Conservation (phyloP, 2,113 vertebrate genomes). For the Rhombomys opimus region DNA sequence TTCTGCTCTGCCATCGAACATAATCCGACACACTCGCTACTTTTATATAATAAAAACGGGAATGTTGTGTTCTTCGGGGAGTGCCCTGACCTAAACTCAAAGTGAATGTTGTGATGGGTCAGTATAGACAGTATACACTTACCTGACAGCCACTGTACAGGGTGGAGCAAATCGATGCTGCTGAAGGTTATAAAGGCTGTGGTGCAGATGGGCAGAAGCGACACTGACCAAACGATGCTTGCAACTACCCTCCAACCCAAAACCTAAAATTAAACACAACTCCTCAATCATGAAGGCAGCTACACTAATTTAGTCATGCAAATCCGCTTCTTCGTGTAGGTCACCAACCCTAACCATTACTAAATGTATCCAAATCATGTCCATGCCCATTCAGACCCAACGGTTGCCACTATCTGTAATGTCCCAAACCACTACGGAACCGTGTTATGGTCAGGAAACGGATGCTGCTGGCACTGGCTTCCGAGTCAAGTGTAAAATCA, state of each 20-base stretch:
- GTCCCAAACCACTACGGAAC: constrained; percentile 18
- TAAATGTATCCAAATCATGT: neutral
- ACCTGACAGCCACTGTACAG: constrained; percentile 93
- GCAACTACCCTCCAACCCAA: constrained; percentile 93
- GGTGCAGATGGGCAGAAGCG: constrained; percentile 91
- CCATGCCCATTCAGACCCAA: neutral
- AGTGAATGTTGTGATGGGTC: neutral
- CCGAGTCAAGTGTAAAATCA: neutral
- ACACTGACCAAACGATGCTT: constrained; percentile 92
- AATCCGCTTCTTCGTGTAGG: constrained; percentile 54
- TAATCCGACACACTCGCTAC: neutral
- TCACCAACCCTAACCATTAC: neutral
- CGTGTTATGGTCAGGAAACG: neutral
- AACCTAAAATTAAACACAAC: constrained; percentile 87
- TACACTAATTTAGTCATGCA: constrained; percentile 67
- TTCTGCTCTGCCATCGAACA: neutral
- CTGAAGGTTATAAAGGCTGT: constrained; percentile 90
- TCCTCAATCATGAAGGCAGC: constrained; percentile 59
- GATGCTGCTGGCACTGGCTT: neutral
- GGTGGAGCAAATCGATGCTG: constrained; percentile 91
- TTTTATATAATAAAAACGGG: constrained; percentile 43
- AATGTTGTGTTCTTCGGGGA: neutral
- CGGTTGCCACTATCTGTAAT: neutral
- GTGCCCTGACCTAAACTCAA: constrained; percentile 20
- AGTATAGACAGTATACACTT: constrained; percentile 67